A percentile compares a stretch with the other conserved stretches of the same genome.
Evolutionary conservation across 2,888 invertebrate species (phyloP).

Genomic region (Cataglyphis cursor): DNA sequence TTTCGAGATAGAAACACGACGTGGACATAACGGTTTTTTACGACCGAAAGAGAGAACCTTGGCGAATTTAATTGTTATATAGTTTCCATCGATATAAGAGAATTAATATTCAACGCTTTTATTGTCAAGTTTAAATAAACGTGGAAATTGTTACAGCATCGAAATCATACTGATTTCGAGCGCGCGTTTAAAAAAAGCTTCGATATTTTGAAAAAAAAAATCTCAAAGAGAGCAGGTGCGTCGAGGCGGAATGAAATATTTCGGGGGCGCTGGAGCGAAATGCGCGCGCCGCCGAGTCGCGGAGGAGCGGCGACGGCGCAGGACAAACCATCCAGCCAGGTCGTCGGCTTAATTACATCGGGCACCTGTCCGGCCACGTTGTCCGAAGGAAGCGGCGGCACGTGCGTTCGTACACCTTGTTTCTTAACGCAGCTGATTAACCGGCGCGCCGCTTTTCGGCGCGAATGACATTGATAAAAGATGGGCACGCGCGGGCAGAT

Average conservation of each 20-base stretch:
- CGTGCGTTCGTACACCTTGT: constrained; percentile 37
- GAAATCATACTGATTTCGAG: not conserved
- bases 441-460: constrained; percentile 40
- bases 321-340: constrained; percentile 30
- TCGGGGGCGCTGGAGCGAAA: constrained; percentile 4
- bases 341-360: constrained; percentile 58
- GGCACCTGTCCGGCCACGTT: constrained; percentile 59
- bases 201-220: not conserved
- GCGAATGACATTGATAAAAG: constrained; percentile 70
- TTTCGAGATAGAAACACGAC: constrained; percentile 24
- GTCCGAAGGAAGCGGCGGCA: constrained; percentile 27
- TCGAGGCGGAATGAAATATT: constrained; percentile 36
- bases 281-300: not conserved
- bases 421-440: constrained; percentile 61
- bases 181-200: not conserved
- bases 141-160: not conserved
- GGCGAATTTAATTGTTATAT: not conserved
- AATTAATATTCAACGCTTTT: not conserved
- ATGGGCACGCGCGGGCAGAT: constrained; percentile 61
- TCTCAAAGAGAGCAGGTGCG: not conserved
- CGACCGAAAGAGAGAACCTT: constrained; percentile 23
- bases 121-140: not conserved
- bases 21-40: constrained; percentile 24
- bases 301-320: constrained; percentile 6
- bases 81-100: not conserved